These are phyloP conservation scores for Triops longicaudatus DNA, from an alignment of 1,140 invertebrate species.

Conservation along the genomic window DNA sequence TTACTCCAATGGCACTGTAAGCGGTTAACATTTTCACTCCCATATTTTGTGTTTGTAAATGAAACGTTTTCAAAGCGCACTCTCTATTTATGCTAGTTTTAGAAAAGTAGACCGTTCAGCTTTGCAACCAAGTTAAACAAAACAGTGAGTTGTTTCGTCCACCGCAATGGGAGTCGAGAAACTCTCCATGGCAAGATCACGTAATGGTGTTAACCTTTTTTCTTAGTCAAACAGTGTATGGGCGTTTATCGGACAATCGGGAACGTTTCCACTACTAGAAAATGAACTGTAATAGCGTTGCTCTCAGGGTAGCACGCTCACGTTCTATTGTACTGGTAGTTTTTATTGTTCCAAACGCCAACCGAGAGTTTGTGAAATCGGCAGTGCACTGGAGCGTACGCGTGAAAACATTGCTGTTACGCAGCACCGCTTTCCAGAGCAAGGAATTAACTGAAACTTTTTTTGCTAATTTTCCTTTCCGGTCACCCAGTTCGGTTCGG, in stretches of 20 bases:
- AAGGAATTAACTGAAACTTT: neutral
- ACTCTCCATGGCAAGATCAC: neutral
- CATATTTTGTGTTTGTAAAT: neutral
- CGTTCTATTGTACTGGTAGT: neutral
- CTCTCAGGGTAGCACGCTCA: neutral
- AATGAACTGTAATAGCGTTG: neutral
- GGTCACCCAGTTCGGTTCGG: neutral
- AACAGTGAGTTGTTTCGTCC: neutral
- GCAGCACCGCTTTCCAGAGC: neutral
- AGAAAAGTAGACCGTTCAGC: conserved; percentile 1
- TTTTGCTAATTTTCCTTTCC: neutral
- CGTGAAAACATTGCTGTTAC: neutral
- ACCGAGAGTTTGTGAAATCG: neutral
- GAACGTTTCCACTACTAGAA: neutral
- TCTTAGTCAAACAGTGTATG: neutral
- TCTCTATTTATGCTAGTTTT: neutral
- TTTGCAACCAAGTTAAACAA: neutral
- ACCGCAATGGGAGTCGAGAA: neutral
- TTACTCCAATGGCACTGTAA: neutral
- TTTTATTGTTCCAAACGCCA: neutral
- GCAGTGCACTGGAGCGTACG: neutral
- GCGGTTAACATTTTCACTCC: neutral
- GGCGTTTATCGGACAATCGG: neutral
- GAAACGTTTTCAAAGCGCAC: neutral
- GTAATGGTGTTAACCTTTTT: conserved; percentile 1